phyloP scores from a whole-genome alignment of 2,888 invertebrate genomes.

The Meiosimyza decipiens region DNA sequence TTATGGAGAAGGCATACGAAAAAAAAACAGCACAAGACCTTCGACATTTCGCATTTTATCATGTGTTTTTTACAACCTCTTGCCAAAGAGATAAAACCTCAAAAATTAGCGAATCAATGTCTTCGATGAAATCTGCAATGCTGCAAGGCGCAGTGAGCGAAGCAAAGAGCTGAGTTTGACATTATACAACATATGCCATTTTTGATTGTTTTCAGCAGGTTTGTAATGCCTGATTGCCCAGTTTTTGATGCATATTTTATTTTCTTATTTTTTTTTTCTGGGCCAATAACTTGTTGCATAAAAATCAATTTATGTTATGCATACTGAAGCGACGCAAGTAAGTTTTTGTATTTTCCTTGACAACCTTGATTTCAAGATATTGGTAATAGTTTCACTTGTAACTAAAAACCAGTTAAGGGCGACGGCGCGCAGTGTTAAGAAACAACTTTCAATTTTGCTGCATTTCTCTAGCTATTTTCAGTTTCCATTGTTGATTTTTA shows the following conservation, averaged over 20 bases:
- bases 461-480: constrained; percentile 31
- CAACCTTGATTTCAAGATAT: constrained; percentile 40
- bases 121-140: not conserved
- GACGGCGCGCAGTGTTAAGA: constrained; percentile 21
- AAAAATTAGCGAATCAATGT: not conserved
- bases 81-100: not conserved
- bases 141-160: constrained; percentile 3
- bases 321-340: not conserved
- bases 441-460: constrained; percentile 49
- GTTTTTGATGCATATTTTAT: constrained; percentile 1
- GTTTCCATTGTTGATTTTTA: constrained; percentile 20
- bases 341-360: constrained; percentile 8
- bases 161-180: not conserved
- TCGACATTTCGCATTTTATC: constrained; percentile 22
- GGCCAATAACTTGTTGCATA: constrained; percentile 12
- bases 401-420: constrained; percentile 34
- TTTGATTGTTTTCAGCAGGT: not conserved
- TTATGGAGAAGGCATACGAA: not conserved
- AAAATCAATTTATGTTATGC: not conserved
- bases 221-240: constrained; percentile 5
- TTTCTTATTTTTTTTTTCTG: constrained; percentile 18
- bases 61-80: not conserved
- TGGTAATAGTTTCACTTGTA: constrained; percentile 5
- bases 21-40: constrained; percentile 5
- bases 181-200: constrained; percentile 21